These are phyloP conservation scores for Tympanuchus pallidicinctus DNA, from an alignment of 2,113 vertebrate genomes.

Conservation along the genomic window DNA sequence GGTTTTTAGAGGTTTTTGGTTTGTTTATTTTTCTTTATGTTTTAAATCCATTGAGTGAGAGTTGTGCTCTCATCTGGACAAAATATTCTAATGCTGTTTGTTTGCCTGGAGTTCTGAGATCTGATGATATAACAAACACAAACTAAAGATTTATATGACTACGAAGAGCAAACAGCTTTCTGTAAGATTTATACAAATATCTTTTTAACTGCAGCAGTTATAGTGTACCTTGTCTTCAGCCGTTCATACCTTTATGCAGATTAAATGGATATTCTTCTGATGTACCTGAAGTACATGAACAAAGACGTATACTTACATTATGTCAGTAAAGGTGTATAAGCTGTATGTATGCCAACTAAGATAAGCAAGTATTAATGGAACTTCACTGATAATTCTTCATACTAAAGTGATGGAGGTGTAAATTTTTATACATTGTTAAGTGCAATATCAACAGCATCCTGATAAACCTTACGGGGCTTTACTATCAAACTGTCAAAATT, in stretches of 20 bases:
- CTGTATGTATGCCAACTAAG: neutral
- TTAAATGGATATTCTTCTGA: neutral
- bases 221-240: neutral
- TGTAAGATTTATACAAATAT: neutral
- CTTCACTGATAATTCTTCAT: neutral
- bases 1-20: neutral
- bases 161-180: neutral
- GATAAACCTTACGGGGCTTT: neutral
- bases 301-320: neutral
- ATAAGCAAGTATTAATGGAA: neutral
- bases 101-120: neutral
- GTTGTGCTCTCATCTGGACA: neutral
- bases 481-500: slow-evolving; percentile 27
- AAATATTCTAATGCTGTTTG: neutral
- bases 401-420: neutral
- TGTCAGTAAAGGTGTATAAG: neutral
- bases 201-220: neutral
- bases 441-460: neutral
- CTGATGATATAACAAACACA: neutral
- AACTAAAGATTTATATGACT: neutral
- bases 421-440: neutral
- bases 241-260: neutral
- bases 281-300: neutral
- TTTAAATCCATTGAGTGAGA: neutral
- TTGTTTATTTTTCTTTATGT: neutral